Evolutionary conservation across 2,888 invertebrate species (phyloP), one percentile per base, ranked within the genome.

Genomic region (Eurytoma adleriae): DNA sequence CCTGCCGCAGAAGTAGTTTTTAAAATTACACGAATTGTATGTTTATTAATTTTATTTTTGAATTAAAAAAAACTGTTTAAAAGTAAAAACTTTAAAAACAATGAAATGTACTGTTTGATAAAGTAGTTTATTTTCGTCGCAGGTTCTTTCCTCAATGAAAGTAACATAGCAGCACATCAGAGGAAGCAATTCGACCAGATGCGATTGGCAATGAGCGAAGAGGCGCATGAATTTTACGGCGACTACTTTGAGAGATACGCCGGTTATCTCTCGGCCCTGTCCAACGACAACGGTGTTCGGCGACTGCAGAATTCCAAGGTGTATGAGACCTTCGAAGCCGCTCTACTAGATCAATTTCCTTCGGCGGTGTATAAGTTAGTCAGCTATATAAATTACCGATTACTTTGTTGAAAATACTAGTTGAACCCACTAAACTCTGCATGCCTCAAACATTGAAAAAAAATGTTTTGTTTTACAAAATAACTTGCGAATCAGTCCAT

Each of bases 61-160:
- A 24, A 24, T 2, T 24, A 1, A 24, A 24, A 24, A 1, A 24
- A 24, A 24, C 24, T 40, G 40, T 40, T 40, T 40, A 40, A 24
- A 24, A 24, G 24, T 24, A 24, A 24, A 24, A 40, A 10, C 10
- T 10, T 30, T 5, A 30, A 30, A 3, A 30, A 7, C 3, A 30
- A 30, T 30, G 2, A 30, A 30, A 3, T 7, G n/a, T n/a, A n/a
- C 30, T 30, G 2, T 3, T 30, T 30, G 40, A 7, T 40, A 7
- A 40, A 10, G 40, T 10, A 40, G 10, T 10, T 10, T 40, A 40
- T 40, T 7, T 40, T 7, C 7, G n/a, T 2, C 10, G 7, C 87
- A 94, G 94, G 96, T 62, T 96, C 96, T 2, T 96, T 96, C 86
- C 91, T 95, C 0, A 88, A 89, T 1, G 92, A 93, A 66, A 96